Conservation (phyloP, 1,140 invertebrate species). For the Ptiloglossa arizonensis region DNA sequence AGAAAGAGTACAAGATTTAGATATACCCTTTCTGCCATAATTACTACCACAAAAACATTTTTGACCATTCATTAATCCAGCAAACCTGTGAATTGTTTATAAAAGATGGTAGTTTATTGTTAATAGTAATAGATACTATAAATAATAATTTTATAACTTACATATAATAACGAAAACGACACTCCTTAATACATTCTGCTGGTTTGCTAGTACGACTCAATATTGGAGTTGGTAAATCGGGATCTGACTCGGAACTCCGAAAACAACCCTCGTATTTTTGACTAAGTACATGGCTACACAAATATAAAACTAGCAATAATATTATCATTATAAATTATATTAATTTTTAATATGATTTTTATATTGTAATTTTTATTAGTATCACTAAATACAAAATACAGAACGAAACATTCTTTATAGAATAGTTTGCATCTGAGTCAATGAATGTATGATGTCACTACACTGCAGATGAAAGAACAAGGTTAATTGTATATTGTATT, state of each 20-base stretch:
- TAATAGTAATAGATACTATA: not conserved
- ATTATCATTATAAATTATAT: slow-evolving; percentile 26
- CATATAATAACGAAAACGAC: slow-evolving; percentile 73
- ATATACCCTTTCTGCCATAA: slow-evolving; percentile 74
- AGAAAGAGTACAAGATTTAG: slow-evolving; percentile 74
- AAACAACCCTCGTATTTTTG: slow-evolving; percentile 75
- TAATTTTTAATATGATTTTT: not conserved
- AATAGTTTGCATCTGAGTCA: slow-evolving; percentile 40
- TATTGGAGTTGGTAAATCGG: slow-evolving; percentile 63
- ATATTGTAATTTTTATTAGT: not conserved
- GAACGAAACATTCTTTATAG: slow-evolving; percentile 13
- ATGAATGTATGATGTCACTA: slow-evolving; percentile 18
- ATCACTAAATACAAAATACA: slow-evolving; percentile 1
- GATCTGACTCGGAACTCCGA: slow-evolving; percentile 51
- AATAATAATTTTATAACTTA: slow-evolving; percentile 57
- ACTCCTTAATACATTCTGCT: slow-evolving; percentile 68
- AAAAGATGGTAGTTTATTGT: not conserved
- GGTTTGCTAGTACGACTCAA: slow-evolving; percentile 58
- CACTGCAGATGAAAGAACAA: slow-evolving; percentile 8
- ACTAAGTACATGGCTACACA: slow-evolving; percentile 10
- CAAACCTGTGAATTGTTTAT: slow-evolving; percentile 72
- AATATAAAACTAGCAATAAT: slow-evolving; percentile 23
- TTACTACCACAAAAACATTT: slow-evolving; percentile 80
- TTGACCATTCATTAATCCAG: slow-evolving; percentile 77
- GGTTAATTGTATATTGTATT: not conserved